phyloP scores from a whole-genome alignment of 2,797 vertebrate species.

The Thunnus albacares region DNA sequence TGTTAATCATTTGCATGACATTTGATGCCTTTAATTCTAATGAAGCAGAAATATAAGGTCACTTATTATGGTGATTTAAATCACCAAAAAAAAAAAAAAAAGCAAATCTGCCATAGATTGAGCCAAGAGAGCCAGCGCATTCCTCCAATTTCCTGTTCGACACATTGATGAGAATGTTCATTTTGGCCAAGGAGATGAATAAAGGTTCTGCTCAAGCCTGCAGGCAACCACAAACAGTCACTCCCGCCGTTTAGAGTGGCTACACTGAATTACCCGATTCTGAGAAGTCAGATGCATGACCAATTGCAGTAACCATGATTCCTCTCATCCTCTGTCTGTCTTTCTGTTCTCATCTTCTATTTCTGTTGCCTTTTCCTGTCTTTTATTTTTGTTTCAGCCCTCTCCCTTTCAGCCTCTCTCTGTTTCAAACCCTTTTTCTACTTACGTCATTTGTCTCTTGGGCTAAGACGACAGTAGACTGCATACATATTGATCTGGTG shows the following conservation, averaged over 20 bases:
- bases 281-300: conserved; percentile 51
- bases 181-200: conserved; percentile 30
- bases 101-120: conserved; percentile 1
- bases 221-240: conserved; percentile 34
- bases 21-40: conserved; percentile 33
- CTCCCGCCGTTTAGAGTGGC: conserved; percentile 14
- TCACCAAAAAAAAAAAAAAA: neutral
- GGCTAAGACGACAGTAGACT: conserved; percentile 69
- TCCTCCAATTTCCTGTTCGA: neutral
- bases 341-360: conserved; percentile 33
- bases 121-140: neutral
- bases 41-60: conserved; percentile 18
- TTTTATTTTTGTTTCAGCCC: conserved; percentile 43
- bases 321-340: conserved; percentile 18
- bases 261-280: conserved; percentile 61
- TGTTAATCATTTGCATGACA: conserved; percentile 38
- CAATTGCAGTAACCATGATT: conserved; percentile 44
- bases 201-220: conserved; percentile 27
- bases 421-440: conserved; percentile 46
- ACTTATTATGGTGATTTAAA: conserved; percentile 28
- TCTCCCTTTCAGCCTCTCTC: conserved; percentile 15
- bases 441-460: conserved; percentile 66
- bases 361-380: conserved; percentile 42
- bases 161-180: conserved; percentile 28
- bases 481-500: conserved; percentile 76